These are phyloP conservation scores for Caenorhabditis elegans DNA, from an alignment of 1,140 invertebrate species.

Conservation along the genomic window DNA sequence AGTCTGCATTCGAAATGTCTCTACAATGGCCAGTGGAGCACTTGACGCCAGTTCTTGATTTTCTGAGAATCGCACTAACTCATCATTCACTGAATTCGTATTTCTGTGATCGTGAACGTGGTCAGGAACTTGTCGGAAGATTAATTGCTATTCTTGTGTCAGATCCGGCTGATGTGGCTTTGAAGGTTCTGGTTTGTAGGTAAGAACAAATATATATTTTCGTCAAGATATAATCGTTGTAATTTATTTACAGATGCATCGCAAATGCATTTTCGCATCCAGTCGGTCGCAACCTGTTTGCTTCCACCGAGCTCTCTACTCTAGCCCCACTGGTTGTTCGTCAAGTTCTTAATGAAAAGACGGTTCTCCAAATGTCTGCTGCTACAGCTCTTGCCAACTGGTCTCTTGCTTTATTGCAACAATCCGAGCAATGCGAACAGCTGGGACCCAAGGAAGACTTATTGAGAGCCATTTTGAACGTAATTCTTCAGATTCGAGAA, in stretches of 20 bases:
- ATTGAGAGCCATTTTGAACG: conserved; percentile 50
- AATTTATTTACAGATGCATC: conserved; percentile 55
- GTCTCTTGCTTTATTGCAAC: conserved; percentile 40
- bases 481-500: background rate
- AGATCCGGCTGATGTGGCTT: conserved; percentile 34
- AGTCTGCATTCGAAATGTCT: background rate
- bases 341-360: background rate
- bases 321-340: conserved; percentile 40
- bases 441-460: conserved; percentile 59
- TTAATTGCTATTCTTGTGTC: conserved; percentile 48
- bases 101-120: conserved; percentile 48
- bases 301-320: background rate
- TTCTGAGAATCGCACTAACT: conserved; percentile 57
- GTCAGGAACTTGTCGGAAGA: conserved; percentile 1
- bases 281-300: conserved; percentile 49
- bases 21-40: conserved; percentile 54
- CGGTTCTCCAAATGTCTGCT: conserved; percentile 50
- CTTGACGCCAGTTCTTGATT: conserved; percentile 53
- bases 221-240: no score
- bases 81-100: conserved; percentile 51
- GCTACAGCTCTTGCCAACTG: conserved; percentile 54
- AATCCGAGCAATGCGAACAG: conserved; percentile 53
- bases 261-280: conserved; percentile 54
- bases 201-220: no score
- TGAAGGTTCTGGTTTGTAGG: background rate